These are phyloP conservation scores for Mechanitis messenoides DNA, from an alignment of 2,888 invertebrate species.

Conservation along the genomic window DNA sequence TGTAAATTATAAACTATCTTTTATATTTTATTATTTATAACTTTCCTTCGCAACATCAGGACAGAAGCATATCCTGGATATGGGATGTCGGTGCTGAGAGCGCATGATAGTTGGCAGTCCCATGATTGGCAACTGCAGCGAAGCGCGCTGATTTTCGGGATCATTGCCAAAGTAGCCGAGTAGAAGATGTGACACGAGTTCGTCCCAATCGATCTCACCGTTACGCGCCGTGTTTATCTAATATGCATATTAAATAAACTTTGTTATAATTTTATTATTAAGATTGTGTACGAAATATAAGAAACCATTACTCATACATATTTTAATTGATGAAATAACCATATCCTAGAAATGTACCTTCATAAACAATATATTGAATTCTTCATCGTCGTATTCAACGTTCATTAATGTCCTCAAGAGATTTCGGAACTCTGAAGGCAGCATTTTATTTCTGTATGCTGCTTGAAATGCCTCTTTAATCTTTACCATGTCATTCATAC, in stretches of 20 bases:
- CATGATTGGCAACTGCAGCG: constrained; percentile 79
- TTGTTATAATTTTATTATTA: neutral
- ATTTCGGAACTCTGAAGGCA: constrained; percentile 58
- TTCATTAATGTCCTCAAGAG: constrained; percentile 59
- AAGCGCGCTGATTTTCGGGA: constrained; percentile 77
- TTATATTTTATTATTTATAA: neutral
- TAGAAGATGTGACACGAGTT: constrained; percentile 85
- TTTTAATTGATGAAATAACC: too few species aligned
- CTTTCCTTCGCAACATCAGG: constrained; percentile 75
- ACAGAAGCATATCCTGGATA: constrained; percentile 79
- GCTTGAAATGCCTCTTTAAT: constrained; percentile 65
- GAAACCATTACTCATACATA: neutral
- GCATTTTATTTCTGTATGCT: constrained; percentile 57
- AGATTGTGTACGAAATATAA: neutral
- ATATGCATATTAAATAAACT: neutral
- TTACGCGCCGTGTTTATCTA: constrained; percentile 78
- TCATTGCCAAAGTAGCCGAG: constrained; percentile 83
- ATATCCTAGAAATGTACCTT: constrained; percentile 58
- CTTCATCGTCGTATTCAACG: constrained; percentile 74
- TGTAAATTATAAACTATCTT: too few species aligned
- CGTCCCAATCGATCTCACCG: constrained; percentile 82
- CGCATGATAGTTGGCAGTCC: constrained; percentile 75
- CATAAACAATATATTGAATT: constrained; percentile 78
- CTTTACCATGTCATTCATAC: constrained; percentile 52
- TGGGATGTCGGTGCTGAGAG: constrained; percentile 82